Evolutionary conservation across 2,888 invertebrate species (phyloP), one percentile per base, ranked within the genome.

Genomic region (Hirtodrosophila confusa): DNA sequence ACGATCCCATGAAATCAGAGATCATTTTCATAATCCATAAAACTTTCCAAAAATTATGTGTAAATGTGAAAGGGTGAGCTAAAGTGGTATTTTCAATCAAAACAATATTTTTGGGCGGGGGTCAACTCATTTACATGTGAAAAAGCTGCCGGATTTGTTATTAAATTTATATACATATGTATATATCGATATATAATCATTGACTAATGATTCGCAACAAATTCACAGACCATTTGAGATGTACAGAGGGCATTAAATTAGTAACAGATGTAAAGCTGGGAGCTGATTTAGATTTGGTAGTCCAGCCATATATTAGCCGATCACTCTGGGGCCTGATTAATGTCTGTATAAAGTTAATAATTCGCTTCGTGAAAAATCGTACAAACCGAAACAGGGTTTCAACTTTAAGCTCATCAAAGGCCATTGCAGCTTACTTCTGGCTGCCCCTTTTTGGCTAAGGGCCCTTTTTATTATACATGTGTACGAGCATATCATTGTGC

Each of bases 41-140:
- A 77, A 79, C 80, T 80, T 79, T 79, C 78, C 74, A 64, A 77
- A 78, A 69, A 75, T 75, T 53, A 78, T 71, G 86, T 83, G 80
- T 64, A 75, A 86, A 84, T 84, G 84, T 84, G 86, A 84, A 84
- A 84, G 84, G 84, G 69, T 75, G 17, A 43, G 40, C 9, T 27
- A 24, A 63, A 66, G 12, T 54, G 43, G 35, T 39, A 56, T 44
- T 53, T 60, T 35, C 41, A 50, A 66, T 60, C 60, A 40, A 17
- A 40, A 43, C 27, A 49, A 27, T 33, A 12, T 48, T 31, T 27
- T 40, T 31, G 44, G 43, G 17, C 17, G 6, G 43, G 50, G 51
- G 33, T 43, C 53, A 51, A 58, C 11, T 57, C 51, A 45, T 71
- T 71, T 66, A 67, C 67, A 66, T 71, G 35, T 66, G 44, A 71